Evolutionary conservation across 2,113 vertebrate genomes (phyloP).

Genomic region (Marmota flaviventris): DNA sequence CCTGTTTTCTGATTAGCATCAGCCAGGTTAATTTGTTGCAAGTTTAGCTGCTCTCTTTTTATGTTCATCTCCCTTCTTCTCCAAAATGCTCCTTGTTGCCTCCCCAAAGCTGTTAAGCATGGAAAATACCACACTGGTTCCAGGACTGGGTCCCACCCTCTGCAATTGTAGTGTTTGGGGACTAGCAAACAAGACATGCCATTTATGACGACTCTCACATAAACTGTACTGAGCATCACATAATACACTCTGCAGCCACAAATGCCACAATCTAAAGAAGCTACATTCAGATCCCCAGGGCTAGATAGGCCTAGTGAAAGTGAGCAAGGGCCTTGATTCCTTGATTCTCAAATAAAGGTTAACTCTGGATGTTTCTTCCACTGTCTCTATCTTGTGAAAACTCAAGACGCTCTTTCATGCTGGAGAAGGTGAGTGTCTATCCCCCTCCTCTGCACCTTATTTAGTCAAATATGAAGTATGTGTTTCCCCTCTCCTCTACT

Average conservation of each 20-base stretch:
- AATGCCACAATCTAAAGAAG: not conserved
- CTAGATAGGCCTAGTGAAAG: not conserved
- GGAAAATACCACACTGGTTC: not conserved
- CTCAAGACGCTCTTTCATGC: not conserved
- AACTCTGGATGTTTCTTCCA: not conserved
- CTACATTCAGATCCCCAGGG: not conserved
- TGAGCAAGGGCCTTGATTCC: not conserved
- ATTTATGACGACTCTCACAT: not conserved
- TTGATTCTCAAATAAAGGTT: not conserved
- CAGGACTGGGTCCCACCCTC: not conserved
- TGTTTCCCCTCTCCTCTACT: not conserved
- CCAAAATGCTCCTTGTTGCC: not conserved
- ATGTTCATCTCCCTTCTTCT: not conserved
- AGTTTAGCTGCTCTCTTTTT: not conserved
- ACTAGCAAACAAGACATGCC: not conserved
- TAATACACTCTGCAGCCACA: not conserved
- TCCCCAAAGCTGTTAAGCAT: not conserved
- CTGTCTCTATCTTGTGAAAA: not conserved
- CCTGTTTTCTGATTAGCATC: not conserved
- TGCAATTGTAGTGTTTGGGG: not conserved
- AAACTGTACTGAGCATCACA: not conserved
- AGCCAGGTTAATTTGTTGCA: not conserved
- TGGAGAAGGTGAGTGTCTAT: not conserved
- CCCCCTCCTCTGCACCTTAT: rapidly evolving
- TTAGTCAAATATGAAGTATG: not conserved